Conservation (phyloP, 2,888 invertebrate genomes). For the Stenodema calcarata region DNA sequence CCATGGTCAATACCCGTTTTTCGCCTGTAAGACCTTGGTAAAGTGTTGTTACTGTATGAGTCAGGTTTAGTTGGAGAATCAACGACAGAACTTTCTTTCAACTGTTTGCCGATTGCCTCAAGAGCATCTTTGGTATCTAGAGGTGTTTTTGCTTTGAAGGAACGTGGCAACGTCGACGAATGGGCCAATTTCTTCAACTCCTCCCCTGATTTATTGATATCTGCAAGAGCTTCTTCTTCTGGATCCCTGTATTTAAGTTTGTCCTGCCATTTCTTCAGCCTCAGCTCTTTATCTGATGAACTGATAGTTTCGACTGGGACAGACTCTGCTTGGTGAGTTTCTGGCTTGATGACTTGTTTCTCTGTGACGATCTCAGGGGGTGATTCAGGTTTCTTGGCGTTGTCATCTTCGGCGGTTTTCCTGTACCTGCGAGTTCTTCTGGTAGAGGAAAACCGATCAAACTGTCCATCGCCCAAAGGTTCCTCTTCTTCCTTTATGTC, state of each 20-base stretch:
- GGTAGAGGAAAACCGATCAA: constrained; percentile 83
- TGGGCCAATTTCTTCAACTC: constrained; percentile 64
- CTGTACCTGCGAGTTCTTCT: constrained; percentile 83
- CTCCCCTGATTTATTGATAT: constrained; percentile 62
- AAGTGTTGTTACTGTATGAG: constrained; percentile 58
- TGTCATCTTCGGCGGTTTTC: constrained; percentile 62
- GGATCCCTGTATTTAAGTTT: constrained; percentile 66
- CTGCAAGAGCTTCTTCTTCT: constrained; percentile 60
- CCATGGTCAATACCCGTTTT: constrained; percentile 64
- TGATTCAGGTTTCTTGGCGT: constrained; percentile 54
- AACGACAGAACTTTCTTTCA: constrained; percentile 61
- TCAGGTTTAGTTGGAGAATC: constrained; percentile 58
- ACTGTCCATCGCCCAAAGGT: constrained; percentile 76
- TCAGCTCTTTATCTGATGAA: constrained; percentile 66
- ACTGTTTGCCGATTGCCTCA: constrained; percentile 70
- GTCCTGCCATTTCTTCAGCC: constrained; percentile 75
- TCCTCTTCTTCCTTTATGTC: constrained; percentile 62
- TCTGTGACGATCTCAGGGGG: constrained; percentile 63
- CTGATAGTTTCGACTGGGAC: constrained; percentile 63
- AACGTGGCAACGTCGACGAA: constrained; percentile 60
- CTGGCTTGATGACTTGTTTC: constrained; percentile 65
- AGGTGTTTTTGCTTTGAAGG: constrained; percentile 69
- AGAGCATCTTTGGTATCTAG: constrained; percentile 75
- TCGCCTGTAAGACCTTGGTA: constrained; percentile 59
- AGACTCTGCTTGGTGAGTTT: constrained; percentile 66